A percentile compares a stretch with the other conserved stretches of the same genome.
Evolutionary conservation across 2,888 invertebrate species (phyloP).

Genomic region (Aleiodes alternator): DNA sequence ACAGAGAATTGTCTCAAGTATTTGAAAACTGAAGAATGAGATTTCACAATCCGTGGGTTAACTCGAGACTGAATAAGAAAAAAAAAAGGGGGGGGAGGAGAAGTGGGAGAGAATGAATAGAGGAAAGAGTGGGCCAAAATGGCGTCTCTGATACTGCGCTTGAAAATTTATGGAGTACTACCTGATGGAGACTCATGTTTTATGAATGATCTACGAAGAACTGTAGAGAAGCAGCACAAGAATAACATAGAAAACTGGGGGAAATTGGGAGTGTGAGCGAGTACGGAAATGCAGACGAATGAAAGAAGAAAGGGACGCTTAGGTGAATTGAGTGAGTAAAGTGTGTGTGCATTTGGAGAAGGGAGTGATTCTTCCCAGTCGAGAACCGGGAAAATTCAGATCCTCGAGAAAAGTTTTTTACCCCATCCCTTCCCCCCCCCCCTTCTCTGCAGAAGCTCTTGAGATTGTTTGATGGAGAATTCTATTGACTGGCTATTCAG

Average conservation of each 20-base stretch:
- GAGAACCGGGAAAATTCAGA: slow-evolving; percentile 57
- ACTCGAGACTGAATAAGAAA: neutral
- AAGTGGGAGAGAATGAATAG: neutral
- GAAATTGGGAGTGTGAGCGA: slow-evolving; percentile 27
- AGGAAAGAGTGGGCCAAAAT: slow-evolving; percentile 54
- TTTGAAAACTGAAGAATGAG: neutral
- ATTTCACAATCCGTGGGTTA: neutral
- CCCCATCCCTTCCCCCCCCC: too few species aligned
- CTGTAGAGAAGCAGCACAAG: slow-evolving; percentile 14
- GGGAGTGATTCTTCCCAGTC: slow-evolving; percentile 31
- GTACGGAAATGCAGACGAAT: slow-evolving; percentile 26
- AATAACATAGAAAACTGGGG: slow-evolving; percentile 16
- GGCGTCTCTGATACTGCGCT: slow-evolving; percentile 53
- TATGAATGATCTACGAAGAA: slow-evolving; percentile 65
- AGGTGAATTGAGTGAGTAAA: slow-evolving; percentile 7
- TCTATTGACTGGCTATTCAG: slow-evolving; percentile 54
- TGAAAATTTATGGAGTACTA: slow-evolving; percentile 67
- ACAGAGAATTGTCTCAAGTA: slow-evolving; percentile 13
- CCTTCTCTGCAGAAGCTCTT: too few species aligned
- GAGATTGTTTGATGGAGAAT: slow-evolving; percentile 44
- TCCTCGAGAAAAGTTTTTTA: slow-evolving; percentile 48
- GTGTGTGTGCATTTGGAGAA: slow-evolving; percentile 25
- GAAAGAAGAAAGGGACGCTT: slow-evolving; percentile 26
- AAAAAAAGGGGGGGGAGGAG: neutral
- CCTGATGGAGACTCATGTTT: slow-evolving; percentile 70